Evolutionary conservation across 2,888 invertebrate species (phyloP).

Genomic region (Hybos culiciformis): DNA sequence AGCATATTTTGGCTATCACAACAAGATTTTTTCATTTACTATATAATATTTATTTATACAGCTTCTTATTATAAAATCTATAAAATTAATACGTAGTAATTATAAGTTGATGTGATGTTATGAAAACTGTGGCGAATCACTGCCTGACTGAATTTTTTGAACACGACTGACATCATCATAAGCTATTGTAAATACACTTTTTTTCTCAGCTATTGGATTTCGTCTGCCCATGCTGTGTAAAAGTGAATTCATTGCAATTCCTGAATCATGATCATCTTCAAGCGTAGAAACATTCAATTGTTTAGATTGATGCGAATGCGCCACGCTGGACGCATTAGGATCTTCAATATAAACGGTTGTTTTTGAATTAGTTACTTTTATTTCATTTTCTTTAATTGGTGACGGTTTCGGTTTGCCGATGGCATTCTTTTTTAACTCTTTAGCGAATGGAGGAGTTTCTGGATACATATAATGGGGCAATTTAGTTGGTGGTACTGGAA

Average conservation of each 20-base stretch:
- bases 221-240: slow-evolving; percentile 45
- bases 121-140: slow-evolving; percentile 55
- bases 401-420: slow-evolving; percentile 29
- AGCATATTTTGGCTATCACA: slow-evolving; percentile 10
- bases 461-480: slow-evolving; percentile 47
- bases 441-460: slow-evolving; percentile 37
- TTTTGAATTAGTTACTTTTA: slow-evolving; percentile 29
- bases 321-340: slow-evolving; percentile 32
- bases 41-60: too few relatives aligned
- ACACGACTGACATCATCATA: slow-evolving; percentile 77
- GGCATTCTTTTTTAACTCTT: slow-evolving; percentile 13
- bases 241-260: slow-evolving; percentile 56
- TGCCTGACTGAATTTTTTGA: slow-evolving; percentile 65
- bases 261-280: slow-evolving; percentile 63
- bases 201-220: slow-evolving; percentile 67
- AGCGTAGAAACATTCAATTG: slow-evolving; percentile 45
- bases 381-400: slow-evolving; percentile 35
- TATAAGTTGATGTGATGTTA: slow-evolving; percentile 15
- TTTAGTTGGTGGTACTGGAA: slow-evolving; percentile 42
- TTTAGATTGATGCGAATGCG: slow-evolving; percentile 22
- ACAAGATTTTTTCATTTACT: too few relatives aligned
- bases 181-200: slow-evolving; percentile 85
- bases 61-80: too few relatives aligned
- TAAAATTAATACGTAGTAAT: too few relatives aligned
- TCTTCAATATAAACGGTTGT: slow-evolving; percentile 26